Percentiles rank a stretch among this genome's conserved stretches.
phyloP scores from a whole-genome alignment of 2,888 invertebrate genomes.

The Rotaria magnacalcarata region DNA sequence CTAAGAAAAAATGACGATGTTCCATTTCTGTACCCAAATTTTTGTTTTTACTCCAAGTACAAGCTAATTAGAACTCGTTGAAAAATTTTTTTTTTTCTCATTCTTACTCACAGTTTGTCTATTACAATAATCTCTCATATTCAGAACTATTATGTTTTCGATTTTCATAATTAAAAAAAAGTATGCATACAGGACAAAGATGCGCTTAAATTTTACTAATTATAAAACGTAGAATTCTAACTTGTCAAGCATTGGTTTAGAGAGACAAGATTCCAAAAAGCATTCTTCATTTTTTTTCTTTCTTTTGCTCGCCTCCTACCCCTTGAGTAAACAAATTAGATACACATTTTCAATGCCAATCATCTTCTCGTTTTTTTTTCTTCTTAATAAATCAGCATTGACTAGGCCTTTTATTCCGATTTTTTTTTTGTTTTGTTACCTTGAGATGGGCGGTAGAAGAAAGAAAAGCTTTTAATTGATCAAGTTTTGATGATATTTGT shows the following conservation, averaged over 20 bases:
- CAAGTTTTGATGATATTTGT: conserved; percentile 19
- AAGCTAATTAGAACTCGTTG: not conserved
- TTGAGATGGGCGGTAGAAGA: not conserved
- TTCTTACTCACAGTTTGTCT: not conserved
- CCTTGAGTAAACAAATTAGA: not conserved
- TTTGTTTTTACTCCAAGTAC: not conserved
- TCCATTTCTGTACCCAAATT: not conserved
- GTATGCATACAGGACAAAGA: not conserved
- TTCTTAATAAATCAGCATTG: not conserved
- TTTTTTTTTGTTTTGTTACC: not conserved
- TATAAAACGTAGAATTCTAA: not conserved
- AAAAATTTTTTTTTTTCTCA: not conserved
- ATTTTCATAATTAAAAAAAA: too few relatives aligned
- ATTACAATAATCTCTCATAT: not conserved
- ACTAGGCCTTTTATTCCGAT: not conserved
- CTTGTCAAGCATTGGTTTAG: not conserved
- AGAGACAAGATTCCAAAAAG: not conserved
- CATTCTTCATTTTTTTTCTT: not conserved
- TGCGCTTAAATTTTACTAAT: not conserved
- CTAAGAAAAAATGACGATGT: not conserved
- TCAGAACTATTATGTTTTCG: not conserved
- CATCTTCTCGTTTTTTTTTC: not conserved
- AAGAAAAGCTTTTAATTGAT: not conserved
- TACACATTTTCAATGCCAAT: not conserved
- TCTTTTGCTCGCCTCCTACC: not conserved